Percentiles rank a stretch among this genome's conserved stretches.
phyloP scores from a whole-genome alignment of 2,888 invertebrate species.

The Zonitis immaculata region DNA sequence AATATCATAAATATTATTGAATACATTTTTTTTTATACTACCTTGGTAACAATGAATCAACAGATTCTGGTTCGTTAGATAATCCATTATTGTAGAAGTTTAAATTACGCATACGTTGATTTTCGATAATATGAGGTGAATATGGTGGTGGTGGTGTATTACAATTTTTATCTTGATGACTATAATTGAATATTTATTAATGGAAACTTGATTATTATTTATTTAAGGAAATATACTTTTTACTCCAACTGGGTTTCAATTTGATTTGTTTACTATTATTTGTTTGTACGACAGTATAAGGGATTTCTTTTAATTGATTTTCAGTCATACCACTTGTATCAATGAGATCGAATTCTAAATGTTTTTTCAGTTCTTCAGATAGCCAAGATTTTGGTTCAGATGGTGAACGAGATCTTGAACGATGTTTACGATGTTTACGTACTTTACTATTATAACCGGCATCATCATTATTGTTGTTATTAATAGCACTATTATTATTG shows the following conservation, averaged over 20 bases:
- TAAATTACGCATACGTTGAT: constrained; percentile 27
- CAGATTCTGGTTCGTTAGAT: not conserved
- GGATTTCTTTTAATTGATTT: constrained; percentile 79
- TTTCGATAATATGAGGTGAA: constrained; percentile 38
- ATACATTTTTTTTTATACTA: constrained; percentile 6
- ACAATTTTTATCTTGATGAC: constrained; percentile 29
- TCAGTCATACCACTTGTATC: constrained; percentile 88
- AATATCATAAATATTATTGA: not conserved
- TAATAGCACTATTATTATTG: constrained; percentile 13
- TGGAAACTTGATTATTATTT: not conserved
- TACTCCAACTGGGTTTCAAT: constrained; percentile 42
- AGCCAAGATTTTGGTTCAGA: constrained; percentile 67
- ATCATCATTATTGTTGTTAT: constrained; percentile 20
- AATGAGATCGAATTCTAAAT: constrained; percentile 81
- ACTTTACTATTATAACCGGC: constrained; percentile 17
- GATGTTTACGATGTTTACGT: constrained; percentile 35
- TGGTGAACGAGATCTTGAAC: constrained; percentile 59
- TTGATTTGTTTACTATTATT: constrained; percentile 58
- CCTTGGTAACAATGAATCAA: constrained; percentile 26
- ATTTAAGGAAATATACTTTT: constrained; percentile 25
- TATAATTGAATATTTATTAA: not conserved
- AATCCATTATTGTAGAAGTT: constrained; percentile 13
- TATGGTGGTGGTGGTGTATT: constrained; percentile 51
- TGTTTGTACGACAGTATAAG: constrained; percentile 82
- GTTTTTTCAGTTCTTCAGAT: constrained; percentile 74